phyloP scores from a whole-genome alignment of 2,888 invertebrate species.

The Drosophila gaucha region DNA sequence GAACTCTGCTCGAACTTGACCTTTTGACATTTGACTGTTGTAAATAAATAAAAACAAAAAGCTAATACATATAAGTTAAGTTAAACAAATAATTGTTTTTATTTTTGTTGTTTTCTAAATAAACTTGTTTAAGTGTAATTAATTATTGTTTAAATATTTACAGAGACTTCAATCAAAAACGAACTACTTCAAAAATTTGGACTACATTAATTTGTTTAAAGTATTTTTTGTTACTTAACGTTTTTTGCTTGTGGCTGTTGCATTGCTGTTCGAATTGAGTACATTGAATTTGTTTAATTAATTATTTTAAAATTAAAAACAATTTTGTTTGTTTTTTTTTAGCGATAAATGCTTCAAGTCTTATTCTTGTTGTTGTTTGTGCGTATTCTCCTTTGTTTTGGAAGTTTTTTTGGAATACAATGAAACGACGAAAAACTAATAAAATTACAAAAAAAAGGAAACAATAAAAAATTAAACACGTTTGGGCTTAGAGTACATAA shows the following conservation, averaged over 20 bases:
- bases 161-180: no score
- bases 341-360: slow-evolving; percentile 77
- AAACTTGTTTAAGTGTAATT: slow-evolving; percentile 21
- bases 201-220: slow-evolving; percentile 49
- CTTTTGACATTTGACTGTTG: slow-evolving; percentile 6
- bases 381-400: slow-evolving; percentile 21
- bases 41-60: slow-evolving; percentile 2
- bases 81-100: slow-evolving; percentile 4
- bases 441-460: not conserved
- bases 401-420: slow-evolving; percentile 32
- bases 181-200: slow-evolving; percentile 35
- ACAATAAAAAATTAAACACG: slow-evolving; percentile 17
- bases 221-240: not conserved
- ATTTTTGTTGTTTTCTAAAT: slow-evolving; percentile 18
- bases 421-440: not conserved
- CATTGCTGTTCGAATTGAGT: slow-evolving; percentile 61
- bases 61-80: not conserved
- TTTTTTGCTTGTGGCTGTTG: slow-evolving; percentile 11
- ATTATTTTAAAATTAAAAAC: slow-evolving; percentile 27
- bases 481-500: not conserved
- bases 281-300: slow-evolving; percentile 40
- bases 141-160: slow-evolving; percentile 45
- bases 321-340: slow-evolving; percentile 14
- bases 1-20: slow-evolving; percentile 12
- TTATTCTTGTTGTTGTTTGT: slow-evolving; percentile 51